Percentiles rank a stretch among this genome's conserved stretches.
phyloP scores from a whole-genome alignment of 2,797 vertebrate species.

The Zalophus californianus region DNA sequence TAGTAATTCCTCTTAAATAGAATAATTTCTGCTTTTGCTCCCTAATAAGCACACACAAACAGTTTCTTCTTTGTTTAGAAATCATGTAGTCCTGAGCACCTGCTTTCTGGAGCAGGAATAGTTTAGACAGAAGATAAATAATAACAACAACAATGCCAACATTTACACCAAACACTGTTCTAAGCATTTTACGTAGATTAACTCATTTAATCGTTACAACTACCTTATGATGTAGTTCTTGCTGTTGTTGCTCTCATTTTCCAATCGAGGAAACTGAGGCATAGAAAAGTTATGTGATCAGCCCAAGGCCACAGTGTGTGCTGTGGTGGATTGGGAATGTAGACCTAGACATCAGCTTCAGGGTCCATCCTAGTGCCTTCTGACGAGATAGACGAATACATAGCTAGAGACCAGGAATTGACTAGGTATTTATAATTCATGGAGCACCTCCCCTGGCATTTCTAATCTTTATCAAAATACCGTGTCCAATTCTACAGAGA shows the following conservation, averaged over 20 bases:
- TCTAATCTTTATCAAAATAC: background rate
- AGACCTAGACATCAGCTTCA: background rate
- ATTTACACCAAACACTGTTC: background rate
- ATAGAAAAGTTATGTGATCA: background rate
- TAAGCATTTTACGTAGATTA: background rate
- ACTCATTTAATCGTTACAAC: no score
- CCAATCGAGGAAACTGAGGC: background rate
- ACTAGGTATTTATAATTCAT: background rate
- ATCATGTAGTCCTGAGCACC: background rate
- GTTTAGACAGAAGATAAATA: background rate
- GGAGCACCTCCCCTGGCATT: background rate
- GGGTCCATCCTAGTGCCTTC: accelerated
- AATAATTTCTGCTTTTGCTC: background rate
- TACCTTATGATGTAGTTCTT: background rate
- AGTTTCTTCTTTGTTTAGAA: background rate
- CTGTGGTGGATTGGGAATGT: no score
- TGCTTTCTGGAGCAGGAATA: background rate
- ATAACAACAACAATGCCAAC: background rate
- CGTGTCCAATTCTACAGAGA: background rate
- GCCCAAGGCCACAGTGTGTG: background rate
- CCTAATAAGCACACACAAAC: background rate
- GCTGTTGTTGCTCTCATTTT: background rate
- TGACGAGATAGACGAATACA: accelerated
- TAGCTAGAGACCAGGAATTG: background rate
- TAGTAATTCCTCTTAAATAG: background rate